Base-by-base conservation (phyloP, 2,888 invertebrate genomes). In the Pinctada fucata region DNA sequence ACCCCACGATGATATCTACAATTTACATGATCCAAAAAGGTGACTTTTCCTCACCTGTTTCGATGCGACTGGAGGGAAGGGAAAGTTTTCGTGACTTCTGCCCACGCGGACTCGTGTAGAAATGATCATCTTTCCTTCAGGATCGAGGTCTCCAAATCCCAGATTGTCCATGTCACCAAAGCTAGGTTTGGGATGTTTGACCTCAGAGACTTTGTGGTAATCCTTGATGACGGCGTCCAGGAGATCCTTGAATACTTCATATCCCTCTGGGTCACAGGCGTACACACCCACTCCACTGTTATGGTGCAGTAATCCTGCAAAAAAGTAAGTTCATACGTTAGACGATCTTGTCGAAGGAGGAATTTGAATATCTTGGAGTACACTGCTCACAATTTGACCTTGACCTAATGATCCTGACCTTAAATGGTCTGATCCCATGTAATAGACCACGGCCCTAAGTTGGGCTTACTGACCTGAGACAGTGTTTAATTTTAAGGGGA, bases 81-180 rank as follows among this genome's bases (percentile, higher is more conserved):
- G 84, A 82, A 82, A 90, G 16, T 87, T 88, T 5, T 86, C 84
- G 75, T 90, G 89, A 72, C 86, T 88, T 63, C 91, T 84, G 8
- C 89, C 90, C 45, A 90, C 90, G 4, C 91, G 81, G 16, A 91
- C 88, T 71, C 91, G 81, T 4, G 88, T 88, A 1, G 90, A 90
- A 70, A 90, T 97, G 86, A 99, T 96, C 94, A 94, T 97, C 93
- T 98, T 77, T 5, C 82, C 86, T 31, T 88, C 87, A 31, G 98
- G 97, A 94, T 99, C 98, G 90, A 99, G 94, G 94, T 99, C 97
- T 92, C 85, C 84, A 70, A 89, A 87, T 2, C 96, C 96, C 89
- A 99, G 96, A 88, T 95, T 94, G 93, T 95, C 95, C 50, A 97
- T 96, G 94, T 99, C 90, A 90, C 99, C 99, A 94, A 97, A 98